Conservation (phyloP, 1,140 invertebrate genomes). For the Psix sp. region DNA sequence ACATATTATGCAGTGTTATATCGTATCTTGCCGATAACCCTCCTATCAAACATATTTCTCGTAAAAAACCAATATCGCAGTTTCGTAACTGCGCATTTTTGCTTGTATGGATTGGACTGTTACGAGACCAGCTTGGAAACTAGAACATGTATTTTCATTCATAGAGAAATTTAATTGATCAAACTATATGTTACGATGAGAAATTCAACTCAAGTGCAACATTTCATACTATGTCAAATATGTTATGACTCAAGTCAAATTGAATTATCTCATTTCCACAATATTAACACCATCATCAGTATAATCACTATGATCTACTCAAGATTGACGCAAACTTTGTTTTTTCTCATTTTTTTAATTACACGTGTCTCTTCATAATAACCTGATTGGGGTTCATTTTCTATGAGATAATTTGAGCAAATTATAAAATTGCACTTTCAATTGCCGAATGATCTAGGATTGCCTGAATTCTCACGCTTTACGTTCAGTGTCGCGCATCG, state of each 20-base stretch:
- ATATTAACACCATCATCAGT: no score
- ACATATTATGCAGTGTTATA: no score
- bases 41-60: slow-evolving; percentile 32
- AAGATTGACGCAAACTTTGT: no score
- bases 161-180: slow-evolving; percentile 6
- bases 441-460: slow-evolving; percentile 34
- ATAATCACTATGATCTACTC: no score
- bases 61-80: slow-evolving; percentile 15
- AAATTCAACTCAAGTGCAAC: neutral
- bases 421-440: slow-evolving; percentile 21
- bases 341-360: neutral
- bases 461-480: slow-evolving; percentile 64
- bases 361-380: neutral
- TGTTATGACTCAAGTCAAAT: neutral
- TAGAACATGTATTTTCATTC: slow-evolving; percentile 14
- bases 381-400: neutral
- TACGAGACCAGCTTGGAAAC: slow-evolving; percentile 1
- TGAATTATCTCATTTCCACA: no score
- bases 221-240: neutral
- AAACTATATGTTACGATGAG: neutral
- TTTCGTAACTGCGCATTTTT: slow-evolving; percentile 46
- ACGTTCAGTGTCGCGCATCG: slow-evolving; percentile 54
- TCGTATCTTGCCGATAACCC: slow-evolving; percentile 40
- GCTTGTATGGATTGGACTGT: slow-evolving; percentile 10
- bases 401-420: neutral